These are phyloP conservation scores for Drosophila prosaltans DNA, from an alignment of 1,140 invertebrate species.

Conservation along the genomic window DNA sequence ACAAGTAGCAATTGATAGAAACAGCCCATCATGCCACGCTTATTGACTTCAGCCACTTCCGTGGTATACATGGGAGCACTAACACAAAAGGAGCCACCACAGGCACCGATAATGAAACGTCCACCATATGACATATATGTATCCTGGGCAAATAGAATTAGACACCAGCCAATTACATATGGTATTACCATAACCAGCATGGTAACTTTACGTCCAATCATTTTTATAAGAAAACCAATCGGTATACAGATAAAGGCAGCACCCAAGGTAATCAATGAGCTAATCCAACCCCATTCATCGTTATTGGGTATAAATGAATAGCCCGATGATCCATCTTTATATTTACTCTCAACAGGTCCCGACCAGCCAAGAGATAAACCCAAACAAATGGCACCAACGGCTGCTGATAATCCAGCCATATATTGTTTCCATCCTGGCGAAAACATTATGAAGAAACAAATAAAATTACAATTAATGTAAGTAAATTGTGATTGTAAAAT, in stretches of 20 bases:
- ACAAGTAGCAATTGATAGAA: constrained; percentile 88
- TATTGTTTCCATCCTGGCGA: constrained; percentile 43
- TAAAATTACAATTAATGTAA: too few species aligned
- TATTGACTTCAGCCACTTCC: constrained; percentile 87
- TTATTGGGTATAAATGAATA: constrained; percentile 15
- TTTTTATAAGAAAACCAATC: constrained; percentile 86
- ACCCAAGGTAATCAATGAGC: constrained; percentile 66
- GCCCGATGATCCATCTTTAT: not conserved
- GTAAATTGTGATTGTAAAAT: too few species aligned
- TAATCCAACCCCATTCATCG: constrained; percentile 46
- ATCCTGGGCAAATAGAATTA: constrained; percentile 85
- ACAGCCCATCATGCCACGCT: constrained; percentile 89
- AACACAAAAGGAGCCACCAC: constrained; percentile 88
- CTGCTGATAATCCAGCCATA: constrained; percentile 76
- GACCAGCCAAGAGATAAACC: constrained; percentile 88
- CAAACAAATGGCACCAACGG: constrained; percentile 85
- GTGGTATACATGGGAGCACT: constrained; percentile 88
- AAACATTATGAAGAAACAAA: not conserved
- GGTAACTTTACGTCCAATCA: constrained; percentile 87
- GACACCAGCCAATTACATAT: constrained; percentile 87
- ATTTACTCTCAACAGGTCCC: constrained; percentile 85
- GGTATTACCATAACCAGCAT: constrained; percentile 87
- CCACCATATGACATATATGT: constrained; percentile 86
- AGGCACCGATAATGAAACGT: constrained; percentile 87
- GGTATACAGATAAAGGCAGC: constrained; percentile 86